A percentile compares a stretch with the other conserved stretches of the same genome.
Evolutionary conservation across 2,888 invertebrate species (phyloP).

Genomic region (Caenorhabditis becei): DNA sequence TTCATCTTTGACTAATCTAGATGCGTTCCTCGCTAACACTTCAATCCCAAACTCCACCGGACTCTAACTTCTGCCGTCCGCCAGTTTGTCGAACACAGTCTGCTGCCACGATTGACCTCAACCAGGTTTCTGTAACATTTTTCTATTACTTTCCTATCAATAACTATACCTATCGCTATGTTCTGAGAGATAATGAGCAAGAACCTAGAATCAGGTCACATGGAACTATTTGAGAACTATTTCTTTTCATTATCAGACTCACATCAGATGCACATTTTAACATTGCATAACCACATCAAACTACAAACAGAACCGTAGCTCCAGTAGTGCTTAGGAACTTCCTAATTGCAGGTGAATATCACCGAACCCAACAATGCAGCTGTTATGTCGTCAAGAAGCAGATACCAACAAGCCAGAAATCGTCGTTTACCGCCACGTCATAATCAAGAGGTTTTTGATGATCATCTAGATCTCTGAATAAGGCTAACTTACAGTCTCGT

Average conservation of each 20-base stretch:
- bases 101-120: conserved; percentile 69
- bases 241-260: not conserved
- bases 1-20: conserved; percentile 46
- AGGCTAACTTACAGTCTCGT: conserved; percentile 39
- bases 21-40: conserved; percentile 48
- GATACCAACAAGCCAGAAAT: conserved; percentile 72
- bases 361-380: conserved; percentile 47
- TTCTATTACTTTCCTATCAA: not conserved
- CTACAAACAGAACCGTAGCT: not conserved
- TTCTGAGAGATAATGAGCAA: too few relatives aligned
- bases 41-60: conserved; percentile 41
- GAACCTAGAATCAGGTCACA: too few relatives aligned
- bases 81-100: conserved; percentile 69
- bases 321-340: not conserved
- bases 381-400: conserved; percentile 65
- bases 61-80: conserved; percentile 44
- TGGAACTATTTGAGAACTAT: too few relatives aligned
- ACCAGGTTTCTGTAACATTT: conserved; percentile 44
- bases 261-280: not conserved
- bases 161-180: too few relatives aligned
- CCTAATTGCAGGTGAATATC: conserved; percentile 36
- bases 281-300: conserved; percentile 6
- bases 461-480: not conserved
- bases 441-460: conserved; percentile 41
- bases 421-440: conserved; percentile 68